Conservation (phyloP, 2,113 vertebrate species). For the human (Homo sapiens) region DNA sequence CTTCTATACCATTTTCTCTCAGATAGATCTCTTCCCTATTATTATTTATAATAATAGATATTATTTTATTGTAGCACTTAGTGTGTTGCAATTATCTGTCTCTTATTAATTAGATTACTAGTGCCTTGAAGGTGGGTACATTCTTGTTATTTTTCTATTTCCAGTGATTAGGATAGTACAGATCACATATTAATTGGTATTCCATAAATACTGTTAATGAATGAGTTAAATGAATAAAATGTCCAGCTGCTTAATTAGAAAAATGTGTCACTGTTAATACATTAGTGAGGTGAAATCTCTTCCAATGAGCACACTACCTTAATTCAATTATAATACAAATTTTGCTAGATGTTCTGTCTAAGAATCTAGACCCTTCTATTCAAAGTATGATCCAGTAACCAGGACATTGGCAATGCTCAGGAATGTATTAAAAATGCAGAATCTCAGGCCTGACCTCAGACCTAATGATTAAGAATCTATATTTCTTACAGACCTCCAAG, state of each 20-base stretch:
- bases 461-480: not conserved
- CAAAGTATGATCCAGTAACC: not conserved
- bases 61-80: not conserved
- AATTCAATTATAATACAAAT: conserved; percentile 25
- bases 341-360: not conserved
- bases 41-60: not conserved
- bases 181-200: not conserved
- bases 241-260: not conserved
- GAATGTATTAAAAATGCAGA: not conserved
- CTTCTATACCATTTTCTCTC: not conserved
- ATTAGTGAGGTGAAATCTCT: not conserved
- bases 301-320: not conserved
- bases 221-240: not conserved
- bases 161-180: not conserved
- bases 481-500: not conserved
- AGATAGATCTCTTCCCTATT: not conserved
- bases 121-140: not conserved
- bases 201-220: not conserved
- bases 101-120: not conserved
- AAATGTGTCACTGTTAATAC: not conserved
- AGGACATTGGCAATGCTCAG: not conserved
- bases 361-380: not conserved
- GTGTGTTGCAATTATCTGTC: not conserved
- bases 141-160: not conserved
- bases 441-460: not conserved